Evolutionary conservation across 1,140 invertebrate genomes (phyloP), one percentile per base, ranked within the genome.

Genomic region (Steinernema khuongi): DNA sequence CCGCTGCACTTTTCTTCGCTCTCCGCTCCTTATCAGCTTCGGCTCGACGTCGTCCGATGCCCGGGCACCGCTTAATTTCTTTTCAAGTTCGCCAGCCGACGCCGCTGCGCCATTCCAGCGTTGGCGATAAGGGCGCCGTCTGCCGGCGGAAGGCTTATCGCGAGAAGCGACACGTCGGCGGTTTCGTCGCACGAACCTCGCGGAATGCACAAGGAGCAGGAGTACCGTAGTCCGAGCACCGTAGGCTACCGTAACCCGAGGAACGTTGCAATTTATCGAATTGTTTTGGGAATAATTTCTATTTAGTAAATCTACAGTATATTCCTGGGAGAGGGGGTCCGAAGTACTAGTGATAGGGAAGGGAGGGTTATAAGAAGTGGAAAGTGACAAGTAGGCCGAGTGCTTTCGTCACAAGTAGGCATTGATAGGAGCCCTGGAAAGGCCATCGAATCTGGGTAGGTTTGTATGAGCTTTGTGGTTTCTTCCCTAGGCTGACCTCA

Each of bases 21-120:
- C 50, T 60, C 26, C 26, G 14, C 7, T 60, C 26, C 50, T 60
- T 60, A 60, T 60, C 50, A 60, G 50, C 50, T 22, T 22, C 50
- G 14, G 50, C 22, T 11, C 50, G 50, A 7, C 50, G 22, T 60
- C 50, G 19, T 22, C 50, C 50, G 19, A 60, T n/a, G 36, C 50
- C 50, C 14, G 14, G 50, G 19, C 50, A 60, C 50, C 50, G 50
- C 50, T 60, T 60, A 60, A 60, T 60, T 60, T 60, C 50, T 60
- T 60, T 60, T 26, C 50, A 60, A 60, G 50, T 60, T 60, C 19
- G 7, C 7, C 50, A 7, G 50, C 26, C 19, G 50, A 60, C 50
- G 50, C 22, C 11, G 11, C 11, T n/a, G 50, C 7, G 7, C 7
- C 50, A 60, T 60, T 60, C 11, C 7, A 60, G 50, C 50, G 50